phyloP scores from a whole-genome alignment of 2,888 invertebrate species.

The Spodoptera littoralis region DNA sequence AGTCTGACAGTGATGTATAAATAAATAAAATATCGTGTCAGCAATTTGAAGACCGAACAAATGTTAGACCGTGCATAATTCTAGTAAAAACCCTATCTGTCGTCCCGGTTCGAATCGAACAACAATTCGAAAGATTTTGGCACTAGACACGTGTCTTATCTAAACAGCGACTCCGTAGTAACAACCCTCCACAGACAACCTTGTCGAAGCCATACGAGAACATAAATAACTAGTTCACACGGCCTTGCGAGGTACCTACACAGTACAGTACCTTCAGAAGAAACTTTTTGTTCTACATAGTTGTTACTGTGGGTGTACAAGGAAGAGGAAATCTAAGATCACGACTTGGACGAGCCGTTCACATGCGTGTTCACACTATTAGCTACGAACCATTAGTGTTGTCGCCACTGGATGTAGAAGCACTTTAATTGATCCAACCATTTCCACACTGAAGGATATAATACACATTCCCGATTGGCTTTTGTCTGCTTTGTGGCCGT shows the following conservation, averaged over 20 bases:
- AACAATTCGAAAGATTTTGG: no score
- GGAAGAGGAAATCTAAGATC: constrained; percentile 76
- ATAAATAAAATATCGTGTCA: no score
- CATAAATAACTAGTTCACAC: constrained; percentile 41
- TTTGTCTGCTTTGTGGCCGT: constrained; percentile 30
- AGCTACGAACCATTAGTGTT: constrained; percentile 68
- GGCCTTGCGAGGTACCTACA: constrained; percentile 29
- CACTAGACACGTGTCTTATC: no score
- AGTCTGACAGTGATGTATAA: no score
- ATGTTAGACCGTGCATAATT: no score
- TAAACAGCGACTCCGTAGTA: no score
- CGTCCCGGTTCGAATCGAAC: no score
- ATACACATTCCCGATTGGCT: constrained; percentile 43
- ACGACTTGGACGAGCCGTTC: constrained; percentile 65
- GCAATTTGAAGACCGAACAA: no score
- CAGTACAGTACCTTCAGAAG: constrained; percentile 56
- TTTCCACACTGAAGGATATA: constrained; percentile 35
- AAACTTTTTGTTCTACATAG: constrained; percentile 65
- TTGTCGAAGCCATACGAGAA: constrained; percentile 9
- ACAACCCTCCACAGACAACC: background rate
- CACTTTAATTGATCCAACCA: constrained; percentile 53
- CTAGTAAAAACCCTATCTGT: no score
- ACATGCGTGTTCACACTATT: constrained; percentile 73
- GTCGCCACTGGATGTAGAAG: constrained; percentile 41
- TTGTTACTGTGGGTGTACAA: constrained; percentile 45